Evolutionary conservation across 2,113 vertebrate genomes (phyloP).

Genomic region (Salminus brasiliensis): DNA sequence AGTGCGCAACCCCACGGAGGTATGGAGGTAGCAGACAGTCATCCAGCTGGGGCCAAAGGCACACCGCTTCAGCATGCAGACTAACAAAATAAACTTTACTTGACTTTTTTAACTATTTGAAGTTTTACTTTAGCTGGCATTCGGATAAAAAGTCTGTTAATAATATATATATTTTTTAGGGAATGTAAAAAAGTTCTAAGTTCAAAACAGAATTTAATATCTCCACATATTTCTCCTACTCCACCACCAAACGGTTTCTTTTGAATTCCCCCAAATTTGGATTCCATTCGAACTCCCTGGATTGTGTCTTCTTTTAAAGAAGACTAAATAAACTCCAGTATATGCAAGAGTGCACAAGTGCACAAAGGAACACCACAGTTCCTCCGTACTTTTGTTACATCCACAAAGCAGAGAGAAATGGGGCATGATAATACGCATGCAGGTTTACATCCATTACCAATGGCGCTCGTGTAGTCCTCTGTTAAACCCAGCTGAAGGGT

Average conservation of each 20-base stretch:
- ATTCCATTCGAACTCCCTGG: too few species aligned
- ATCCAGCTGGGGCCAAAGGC: neutral
- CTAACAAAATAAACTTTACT: neutral
- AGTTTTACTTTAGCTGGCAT: neutral
- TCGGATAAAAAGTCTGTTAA: neutral
- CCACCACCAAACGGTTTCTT: too few species aligned
- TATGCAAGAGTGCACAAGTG: too few species aligned
- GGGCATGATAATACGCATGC: neutral
- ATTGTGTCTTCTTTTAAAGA: too few species aligned
- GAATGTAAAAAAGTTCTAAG: neutral
- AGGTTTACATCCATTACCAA: constrained; percentile 46
- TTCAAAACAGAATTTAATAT: too few species aligned
- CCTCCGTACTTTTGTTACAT: constrained; percentile 31
- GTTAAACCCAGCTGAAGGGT: constrained; percentile 44
- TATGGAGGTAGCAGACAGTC: neutral
- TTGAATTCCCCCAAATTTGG: too few species aligned
- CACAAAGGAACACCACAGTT: too few species aligned
- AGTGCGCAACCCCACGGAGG: constrained; percentile 18
- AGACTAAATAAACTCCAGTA: too few species aligned
- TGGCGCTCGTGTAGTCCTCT: constrained; percentile 39
- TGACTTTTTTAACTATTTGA: neutral
- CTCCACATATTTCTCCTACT: neutral
- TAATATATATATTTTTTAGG: too few species aligned
- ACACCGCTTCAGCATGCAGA: neutral
- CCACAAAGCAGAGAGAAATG: constrained; percentile 27